These are phyloP conservation scores for Smutsia temminckii DNA, from an alignment of 2,797 vertebrate genomes.

Conservation along the genomic window DNA sequence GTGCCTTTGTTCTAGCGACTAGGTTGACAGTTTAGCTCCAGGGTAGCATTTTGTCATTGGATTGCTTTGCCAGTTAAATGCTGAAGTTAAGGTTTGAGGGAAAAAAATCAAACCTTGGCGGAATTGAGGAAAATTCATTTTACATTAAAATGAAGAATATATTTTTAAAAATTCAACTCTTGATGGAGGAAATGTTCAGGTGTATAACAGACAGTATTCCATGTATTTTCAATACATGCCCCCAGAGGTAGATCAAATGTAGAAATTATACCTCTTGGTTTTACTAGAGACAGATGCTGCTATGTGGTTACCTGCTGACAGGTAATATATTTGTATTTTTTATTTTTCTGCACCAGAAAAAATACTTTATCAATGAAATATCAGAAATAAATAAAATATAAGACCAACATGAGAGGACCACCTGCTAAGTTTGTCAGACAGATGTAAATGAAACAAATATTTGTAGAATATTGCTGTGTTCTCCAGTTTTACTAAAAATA, in stretches of 20 bases:
- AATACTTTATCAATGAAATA: neutral
- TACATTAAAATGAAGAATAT: neutral
- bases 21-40: constrained; percentile 33
- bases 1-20: neutral
- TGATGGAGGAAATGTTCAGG: neutral
- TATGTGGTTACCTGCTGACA: neutral
- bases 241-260: neutral
- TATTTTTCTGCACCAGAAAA: neutral
- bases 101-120: neutral
- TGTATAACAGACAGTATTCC: neutral
- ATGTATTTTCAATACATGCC: neutral
- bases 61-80: constrained; percentile 46
- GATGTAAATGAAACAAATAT: neutral
- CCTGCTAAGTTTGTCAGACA: neutral
- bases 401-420: neutral
- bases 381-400: neutral
- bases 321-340: neutral
- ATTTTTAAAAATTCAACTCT: neutral
- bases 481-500: neutral
- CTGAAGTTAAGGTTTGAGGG: neutral
- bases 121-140: neutral
- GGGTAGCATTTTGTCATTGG: constrained; percentile 44
- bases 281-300: neutral
- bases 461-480: neutral
- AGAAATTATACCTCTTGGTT: neutral